A percentile compares a stretch with the other conserved stretches of the same genome.
Conservation (phyloP, 2,888 invertebrate species). For the Abscondita cerata region DNA sequence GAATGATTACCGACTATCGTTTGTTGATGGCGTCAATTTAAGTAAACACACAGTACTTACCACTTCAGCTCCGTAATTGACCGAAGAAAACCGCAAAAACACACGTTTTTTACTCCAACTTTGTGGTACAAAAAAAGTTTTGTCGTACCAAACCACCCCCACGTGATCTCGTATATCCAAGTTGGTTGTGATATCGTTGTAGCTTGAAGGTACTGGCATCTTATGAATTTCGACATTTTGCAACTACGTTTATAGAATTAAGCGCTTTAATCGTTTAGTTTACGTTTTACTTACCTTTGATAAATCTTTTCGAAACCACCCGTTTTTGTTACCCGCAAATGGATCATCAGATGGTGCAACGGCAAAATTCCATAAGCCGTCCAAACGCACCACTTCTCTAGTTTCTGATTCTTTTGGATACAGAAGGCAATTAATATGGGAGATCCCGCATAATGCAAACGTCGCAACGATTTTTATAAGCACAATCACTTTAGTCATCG, state of each 20-base stretch:
- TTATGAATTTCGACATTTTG: conserved; percentile 59
- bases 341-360: conserved; percentile 74
- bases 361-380: conserved; percentile 94
- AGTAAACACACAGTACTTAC: too few species aligned
- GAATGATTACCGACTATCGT: too few species aligned
- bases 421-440: conserved; percentile 57
- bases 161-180: conserved; percentile 84
- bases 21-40: too few species aligned
- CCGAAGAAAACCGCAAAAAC: conserved; percentile 90
- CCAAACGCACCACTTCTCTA: conserved; percentile 77
- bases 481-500: too few species aligned
- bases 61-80: conserved; percentile 90
- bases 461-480: too few species aligned
- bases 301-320: conserved; percentile 81
- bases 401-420: conserved; percentile 84
- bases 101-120: conserved; percentile 74
- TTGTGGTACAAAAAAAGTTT: conserved; percentile 82
- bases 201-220: conserved; percentile 97
- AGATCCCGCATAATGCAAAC: too few species aligned
- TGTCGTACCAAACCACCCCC: conserved; percentile 96
- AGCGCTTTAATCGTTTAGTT: background rate
- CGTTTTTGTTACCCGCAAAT: conserved; percentile 74
- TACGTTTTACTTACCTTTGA: conserved; percentile 62
- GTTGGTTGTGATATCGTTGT: conserved; percentile 91
- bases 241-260: background rate